Percentiles rank a stretch among this genome's conserved stretches.
Evolutionary conservation across 2,113 vertebrate genomes (phyloP).

Genomic region (Herpetotheres cachinnans): DNA sequence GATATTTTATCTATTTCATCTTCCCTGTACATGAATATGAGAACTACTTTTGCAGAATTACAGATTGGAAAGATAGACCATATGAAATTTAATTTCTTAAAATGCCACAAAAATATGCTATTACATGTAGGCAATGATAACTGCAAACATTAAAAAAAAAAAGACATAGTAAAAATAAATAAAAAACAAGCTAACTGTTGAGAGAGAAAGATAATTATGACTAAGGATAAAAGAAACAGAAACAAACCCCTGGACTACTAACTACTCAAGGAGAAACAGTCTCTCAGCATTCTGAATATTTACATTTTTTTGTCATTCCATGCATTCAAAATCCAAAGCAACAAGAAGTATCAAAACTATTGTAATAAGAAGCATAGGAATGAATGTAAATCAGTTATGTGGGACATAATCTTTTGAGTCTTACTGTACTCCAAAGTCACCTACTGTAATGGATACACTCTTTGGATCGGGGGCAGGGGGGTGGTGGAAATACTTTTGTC

Average conservation of each 20-base stretch:
- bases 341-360: neutral
- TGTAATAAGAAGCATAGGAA: neutral
- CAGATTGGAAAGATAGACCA: neutral
- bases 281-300: neutral
- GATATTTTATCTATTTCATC: slow-evolving; percentile 44
- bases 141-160: neutral
- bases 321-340: neutral
- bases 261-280: neutral
- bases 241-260: neutral
- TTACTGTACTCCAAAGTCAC: neutral
- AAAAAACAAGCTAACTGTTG: neutral
- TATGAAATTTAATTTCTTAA: neutral
- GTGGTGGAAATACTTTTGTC: neutral
- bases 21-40: slow-evolving; percentile 5
- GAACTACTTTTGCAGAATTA: neutral
- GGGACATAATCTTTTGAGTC: neutral
- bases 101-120: neutral
- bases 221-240: neutral
- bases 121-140: neutral
- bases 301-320: neutral
- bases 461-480: too few species aligned
- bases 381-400: accelerated
- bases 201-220: neutral
- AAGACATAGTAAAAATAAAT: neutral
- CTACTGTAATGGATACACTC: neutral